phyloP scores from a whole-genome alignment of 2,113 vertebrate species.

The Seriola quinqueradiata region DNA sequence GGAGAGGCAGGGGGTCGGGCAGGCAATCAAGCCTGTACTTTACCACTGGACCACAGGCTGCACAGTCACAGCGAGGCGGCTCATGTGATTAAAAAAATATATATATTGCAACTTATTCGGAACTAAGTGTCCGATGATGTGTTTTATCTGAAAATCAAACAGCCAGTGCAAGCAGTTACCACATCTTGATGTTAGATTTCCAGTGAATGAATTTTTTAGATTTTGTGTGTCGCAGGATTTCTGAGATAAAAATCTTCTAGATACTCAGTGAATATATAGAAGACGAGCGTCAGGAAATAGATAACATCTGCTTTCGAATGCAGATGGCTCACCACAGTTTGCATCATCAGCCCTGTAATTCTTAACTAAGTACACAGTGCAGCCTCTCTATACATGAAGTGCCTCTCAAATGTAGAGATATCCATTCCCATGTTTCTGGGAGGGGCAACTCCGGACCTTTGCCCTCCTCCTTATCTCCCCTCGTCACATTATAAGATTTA shows the following conservation, averaged over 20 bases:
- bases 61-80: background rate
- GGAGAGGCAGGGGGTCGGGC: background rate
- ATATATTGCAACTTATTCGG: background rate
- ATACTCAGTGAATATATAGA: background rate
- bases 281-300: conserved; percentile 1
- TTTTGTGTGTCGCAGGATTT: background rate
- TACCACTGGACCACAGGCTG: background rate
- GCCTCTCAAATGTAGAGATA: background rate
- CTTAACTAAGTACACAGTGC: background rate
- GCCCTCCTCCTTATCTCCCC: no score
- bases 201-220: background rate
- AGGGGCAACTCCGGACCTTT: no score
- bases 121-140: background rate
- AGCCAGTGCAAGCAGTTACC: background rate
- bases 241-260: background rate
- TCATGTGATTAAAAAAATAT: background rate
- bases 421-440: no score
- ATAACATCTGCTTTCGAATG: conserved; percentile 1
- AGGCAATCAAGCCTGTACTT: background rate
- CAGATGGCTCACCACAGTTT: background rate
- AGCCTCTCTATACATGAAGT: background rate
- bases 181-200: background rate
- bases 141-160: background rate
- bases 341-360: background rate
- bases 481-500: no score